These are phyloP conservation scores for Amblyteles armatorius DNA, from an alignment of 2,888 invertebrate genomes.

Conservation along the genomic window DNA sequence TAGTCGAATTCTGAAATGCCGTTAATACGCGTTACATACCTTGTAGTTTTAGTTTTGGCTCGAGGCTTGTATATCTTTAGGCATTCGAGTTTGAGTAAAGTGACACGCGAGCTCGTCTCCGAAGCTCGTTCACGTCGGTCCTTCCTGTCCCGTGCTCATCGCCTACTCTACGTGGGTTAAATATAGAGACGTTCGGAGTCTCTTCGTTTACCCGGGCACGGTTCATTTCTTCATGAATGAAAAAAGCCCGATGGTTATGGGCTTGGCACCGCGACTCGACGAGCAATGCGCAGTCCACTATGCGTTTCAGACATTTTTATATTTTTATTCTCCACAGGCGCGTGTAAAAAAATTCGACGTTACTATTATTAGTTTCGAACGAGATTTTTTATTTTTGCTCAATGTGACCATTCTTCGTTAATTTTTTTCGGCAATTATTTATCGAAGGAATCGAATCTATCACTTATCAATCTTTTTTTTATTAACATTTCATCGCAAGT, in stretches of 20 bases:
- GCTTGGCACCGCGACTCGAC: constrained; percentile 6
- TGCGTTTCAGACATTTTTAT: background rate
- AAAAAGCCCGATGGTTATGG: constrained; percentile 55
- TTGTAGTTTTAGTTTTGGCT: background rate
- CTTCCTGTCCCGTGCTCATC: constrained; percentile 80
- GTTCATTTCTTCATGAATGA: constrained; percentile 83
- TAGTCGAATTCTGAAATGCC: constrained; percentile 5
- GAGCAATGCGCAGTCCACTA: constrained; percentile 1
- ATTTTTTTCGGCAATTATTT: background rate
- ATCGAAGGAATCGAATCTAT: background rate
- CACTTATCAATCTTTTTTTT: background rate
- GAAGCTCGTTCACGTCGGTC: constrained; percentile 73
- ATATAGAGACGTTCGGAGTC: constrained; percentile 79
- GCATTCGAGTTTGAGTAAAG: constrained; percentile 73
- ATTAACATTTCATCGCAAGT: background rate
- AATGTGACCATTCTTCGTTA: background rate
- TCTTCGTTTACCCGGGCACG: constrained; percentile 80
- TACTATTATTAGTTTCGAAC: background rate
- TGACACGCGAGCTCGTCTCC: constrained; percentile 76
- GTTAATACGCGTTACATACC: constrained; percentile 3
- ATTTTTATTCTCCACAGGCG: background rate
- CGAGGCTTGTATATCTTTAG: constrained; percentile 59
- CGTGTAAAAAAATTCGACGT: background rate
- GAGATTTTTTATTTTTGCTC: background rate
- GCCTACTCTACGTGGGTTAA: constrained; percentile 79